Evolutionary conservation across 1,140 invertebrate genomes (phyloP).

Genomic region (Drosophila tristis): DNA sequence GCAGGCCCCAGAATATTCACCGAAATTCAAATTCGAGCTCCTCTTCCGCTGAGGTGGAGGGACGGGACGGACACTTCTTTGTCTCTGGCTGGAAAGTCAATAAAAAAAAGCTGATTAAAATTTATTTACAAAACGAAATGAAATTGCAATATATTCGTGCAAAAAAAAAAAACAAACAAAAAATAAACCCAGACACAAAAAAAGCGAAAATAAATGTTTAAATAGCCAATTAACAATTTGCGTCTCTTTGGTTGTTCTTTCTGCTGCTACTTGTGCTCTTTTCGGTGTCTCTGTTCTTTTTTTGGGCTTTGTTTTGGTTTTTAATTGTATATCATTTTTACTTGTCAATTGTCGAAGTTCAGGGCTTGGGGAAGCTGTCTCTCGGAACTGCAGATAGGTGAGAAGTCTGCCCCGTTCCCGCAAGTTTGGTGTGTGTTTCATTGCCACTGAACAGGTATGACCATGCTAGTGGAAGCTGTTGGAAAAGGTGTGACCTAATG

Average conservation of each 20-base stretch:
- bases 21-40: slow-evolving; percentile 28
- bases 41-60: not conserved
- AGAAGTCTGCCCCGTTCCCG: slow-evolving; percentile 10
- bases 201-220: slow-evolving; percentile 42
- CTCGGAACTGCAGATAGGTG: slow-evolving; percentile 50
- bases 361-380: not conserved
- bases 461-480: no score
- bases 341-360: slow-evolving; percentile 29
- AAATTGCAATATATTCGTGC: slow-evolving; percentile 31
- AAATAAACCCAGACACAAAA: slow-evolving; percentile 3
- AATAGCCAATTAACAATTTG: slow-evolving; percentile 78
- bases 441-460: no score
- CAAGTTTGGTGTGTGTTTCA: no score
- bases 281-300: slow-evolving; percentile 5
- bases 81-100: slow-evolving; percentile 27
- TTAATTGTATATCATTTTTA: slow-evolving; percentile 11
- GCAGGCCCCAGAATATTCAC: slow-evolving; percentile 7
- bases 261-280: slow-evolving; percentile 9
- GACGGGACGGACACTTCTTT: slow-evolving; percentile 18
- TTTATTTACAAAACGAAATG: slow-evolving; percentile 56
- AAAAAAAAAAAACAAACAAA: slow-evolving; percentile 13
- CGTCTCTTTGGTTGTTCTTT: slow-evolving; percentile 40
- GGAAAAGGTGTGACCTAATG: no score
- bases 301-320: slow-evolving; percentile 1
- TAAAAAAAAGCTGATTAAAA: slow-evolving; percentile 41